Conservation (phyloP, 2,797 vertebrate species). For the Molothrus aeneus region DNA sequence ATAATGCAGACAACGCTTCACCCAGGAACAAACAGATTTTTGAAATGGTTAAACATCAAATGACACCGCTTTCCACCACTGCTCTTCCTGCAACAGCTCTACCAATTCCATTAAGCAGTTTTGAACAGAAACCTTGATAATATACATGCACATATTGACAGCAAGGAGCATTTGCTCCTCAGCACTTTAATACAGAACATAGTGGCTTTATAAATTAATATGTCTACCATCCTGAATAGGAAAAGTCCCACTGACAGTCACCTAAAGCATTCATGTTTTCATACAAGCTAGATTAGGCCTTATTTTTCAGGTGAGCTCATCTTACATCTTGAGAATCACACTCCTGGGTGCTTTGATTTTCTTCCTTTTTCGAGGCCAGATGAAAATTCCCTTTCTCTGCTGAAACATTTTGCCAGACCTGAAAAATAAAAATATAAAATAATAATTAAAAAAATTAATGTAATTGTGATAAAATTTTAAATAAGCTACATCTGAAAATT, state of each 20-base stretch:
- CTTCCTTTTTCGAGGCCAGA: conserved; percentile 40
- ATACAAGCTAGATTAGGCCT: not conserved
- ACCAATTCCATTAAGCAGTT: not conserved
- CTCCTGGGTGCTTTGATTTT: conserved; percentile 43
- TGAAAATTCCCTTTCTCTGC: conserved; percentile 40
- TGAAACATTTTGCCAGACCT: conserved; percentile 23
- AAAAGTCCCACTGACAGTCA: fast-evolving
- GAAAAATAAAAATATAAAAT: not conserved
- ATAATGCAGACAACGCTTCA: not conserved
- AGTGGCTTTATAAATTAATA: not conserved
- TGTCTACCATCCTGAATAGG: not conserved
- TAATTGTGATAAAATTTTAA: not conserved
- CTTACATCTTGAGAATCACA: conserved; percentile 76
- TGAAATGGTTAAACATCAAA: not conserved
- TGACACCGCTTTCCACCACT: not conserved
- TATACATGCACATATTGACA: not conserved
- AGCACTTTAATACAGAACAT: not conserved
- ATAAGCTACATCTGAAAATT: not conserved
- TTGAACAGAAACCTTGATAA: not conserved
- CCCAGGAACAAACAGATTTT: not conserved
- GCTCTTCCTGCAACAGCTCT: not conserved
- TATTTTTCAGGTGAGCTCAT: not conserved
- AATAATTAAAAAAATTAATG: not conserved
- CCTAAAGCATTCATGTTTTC: not conserved
- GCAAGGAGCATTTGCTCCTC: not conserved